Conservation (phyloP, 2,797 vertebrate genomes). For the Chromobotia macracanthus region DNA sequence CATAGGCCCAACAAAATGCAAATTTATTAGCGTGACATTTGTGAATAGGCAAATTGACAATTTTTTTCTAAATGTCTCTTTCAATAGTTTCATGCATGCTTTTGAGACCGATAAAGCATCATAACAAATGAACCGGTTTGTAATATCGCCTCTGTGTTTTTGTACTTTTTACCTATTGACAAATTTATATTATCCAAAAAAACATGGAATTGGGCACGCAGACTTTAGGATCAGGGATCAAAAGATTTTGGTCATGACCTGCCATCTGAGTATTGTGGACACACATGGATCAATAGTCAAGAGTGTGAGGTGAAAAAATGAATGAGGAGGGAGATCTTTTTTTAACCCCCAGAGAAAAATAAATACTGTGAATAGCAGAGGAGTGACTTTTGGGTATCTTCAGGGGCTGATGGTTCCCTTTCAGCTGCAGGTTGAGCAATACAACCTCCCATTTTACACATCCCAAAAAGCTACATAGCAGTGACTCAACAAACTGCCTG, state of each 20-base stretch:
- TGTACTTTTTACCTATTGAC: no score
- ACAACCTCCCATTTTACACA: constrained; percentile 11
- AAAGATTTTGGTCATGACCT: neutral
- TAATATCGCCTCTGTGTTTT: no score
- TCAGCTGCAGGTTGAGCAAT: constrained; percentile 20
- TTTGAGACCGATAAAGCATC: no score
- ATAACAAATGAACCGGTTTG: no score
- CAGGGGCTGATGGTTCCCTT: neutral
- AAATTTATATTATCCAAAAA: no score
- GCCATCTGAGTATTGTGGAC: neutral
- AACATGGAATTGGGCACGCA: no score
- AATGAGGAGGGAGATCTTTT: neutral
- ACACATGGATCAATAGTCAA: constrained; percentile 1
- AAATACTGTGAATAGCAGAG: neutral
- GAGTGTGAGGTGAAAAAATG: constrained; percentile 11
- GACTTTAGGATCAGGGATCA: no score
- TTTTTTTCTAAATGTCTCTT: no score
- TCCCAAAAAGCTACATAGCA: neutral
- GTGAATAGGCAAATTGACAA: no score
- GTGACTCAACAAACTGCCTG: neutral
- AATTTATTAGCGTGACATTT: no score
- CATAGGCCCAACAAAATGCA: no score
- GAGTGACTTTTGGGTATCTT: neutral
- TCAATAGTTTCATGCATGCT: no score
- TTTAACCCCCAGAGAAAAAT: neutral